Conservation (phyloP, 1,140 invertebrate species). For the Choristoneura fumiferana region DNA sequence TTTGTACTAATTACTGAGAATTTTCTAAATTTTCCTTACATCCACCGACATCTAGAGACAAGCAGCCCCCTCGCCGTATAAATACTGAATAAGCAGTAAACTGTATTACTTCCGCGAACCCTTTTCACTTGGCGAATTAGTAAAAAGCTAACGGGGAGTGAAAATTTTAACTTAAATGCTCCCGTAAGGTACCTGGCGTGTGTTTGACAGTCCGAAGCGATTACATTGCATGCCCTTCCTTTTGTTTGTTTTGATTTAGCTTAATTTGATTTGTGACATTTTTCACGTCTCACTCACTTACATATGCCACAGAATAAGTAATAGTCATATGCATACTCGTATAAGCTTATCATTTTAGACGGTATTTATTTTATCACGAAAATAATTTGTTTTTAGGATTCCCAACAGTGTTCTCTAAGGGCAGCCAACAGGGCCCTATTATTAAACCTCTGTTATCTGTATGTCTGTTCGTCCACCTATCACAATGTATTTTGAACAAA, state of each 20-base stretch:
- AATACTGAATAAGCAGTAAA: constrained; percentile 79
- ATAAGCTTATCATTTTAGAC: no score
- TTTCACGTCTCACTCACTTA: constrained; percentile 37
- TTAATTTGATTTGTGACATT: constrained; percentile 73
- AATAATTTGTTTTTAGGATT: no score
- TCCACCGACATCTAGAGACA: constrained; percentile 53
- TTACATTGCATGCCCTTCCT: constrained; percentile 67
- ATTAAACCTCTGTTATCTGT: no score
- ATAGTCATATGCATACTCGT: no score
- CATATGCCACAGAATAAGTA: no score
- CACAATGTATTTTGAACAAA: no score
- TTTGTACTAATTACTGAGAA: constrained; percentile 58
- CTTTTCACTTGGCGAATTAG: constrained; percentile 79
- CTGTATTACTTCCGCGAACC: constrained; percentile 77
- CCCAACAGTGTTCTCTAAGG: no score
- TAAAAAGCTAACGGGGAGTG: constrained; percentile 77
- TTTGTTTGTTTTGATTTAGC: constrained; percentile 72
- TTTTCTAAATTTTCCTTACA: constrained; percentile 70
- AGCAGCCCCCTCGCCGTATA: constrained; percentile 69
- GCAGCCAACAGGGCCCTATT: no score
- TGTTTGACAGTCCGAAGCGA: constrained; percentile 75
- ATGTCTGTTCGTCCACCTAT: no score
- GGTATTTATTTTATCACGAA: no score
- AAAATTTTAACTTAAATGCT: constrained; percentile 77
- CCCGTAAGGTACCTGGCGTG: constrained; percentile 68